Conservation (phyloP, 1,140 invertebrate species). For the Nixonia krombeini region DNA sequence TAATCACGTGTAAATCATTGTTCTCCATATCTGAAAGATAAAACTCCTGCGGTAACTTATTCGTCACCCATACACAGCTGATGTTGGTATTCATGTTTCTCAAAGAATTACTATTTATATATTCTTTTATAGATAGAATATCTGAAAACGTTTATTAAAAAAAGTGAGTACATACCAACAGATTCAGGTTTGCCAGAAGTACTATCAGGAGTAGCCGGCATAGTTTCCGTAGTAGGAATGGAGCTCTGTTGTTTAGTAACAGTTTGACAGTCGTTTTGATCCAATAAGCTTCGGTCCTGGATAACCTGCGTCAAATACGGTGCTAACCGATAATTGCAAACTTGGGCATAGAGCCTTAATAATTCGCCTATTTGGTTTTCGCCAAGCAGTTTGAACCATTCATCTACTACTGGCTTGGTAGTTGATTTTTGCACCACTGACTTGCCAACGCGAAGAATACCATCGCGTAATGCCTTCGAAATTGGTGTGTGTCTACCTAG, state of each 20-base stretch:
- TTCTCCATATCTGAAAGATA: no score
- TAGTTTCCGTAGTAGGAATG: conserved; percentile 58
- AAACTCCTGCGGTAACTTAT: no score
- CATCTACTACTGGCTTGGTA: conserved; percentile 84
- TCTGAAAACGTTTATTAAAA: no score
- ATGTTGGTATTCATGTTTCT: no score
- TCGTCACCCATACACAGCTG: no score
- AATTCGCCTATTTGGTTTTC: conserved; percentile 86
- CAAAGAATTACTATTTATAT: no score
- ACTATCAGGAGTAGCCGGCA: conserved; percentile 70
- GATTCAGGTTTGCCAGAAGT: conserved; percentile 62
- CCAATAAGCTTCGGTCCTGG: conserved; percentile 85
- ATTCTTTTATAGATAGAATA: no score
- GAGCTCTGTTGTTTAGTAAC: conserved; percentile 47
- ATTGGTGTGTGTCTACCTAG: conserved; percentile 92
- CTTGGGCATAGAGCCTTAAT: conserved; percentile 89
- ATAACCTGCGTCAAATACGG: conserved; percentile 86
- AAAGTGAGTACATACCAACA: conserved; percentile 55
- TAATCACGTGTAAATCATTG: no score
- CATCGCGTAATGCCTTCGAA: conserved; percentile 86
- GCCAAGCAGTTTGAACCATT: conserved; percentile 91
- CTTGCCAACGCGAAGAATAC: conserved; percentile 89
- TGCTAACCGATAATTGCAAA: conserved; percentile 82
- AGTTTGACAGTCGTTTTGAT: conserved; percentile 70
- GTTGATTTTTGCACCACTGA: conserved; percentile 73